Base-by-base conservation (phyloP, 1,140 invertebrate species). In the Planococcus citri region DNA sequence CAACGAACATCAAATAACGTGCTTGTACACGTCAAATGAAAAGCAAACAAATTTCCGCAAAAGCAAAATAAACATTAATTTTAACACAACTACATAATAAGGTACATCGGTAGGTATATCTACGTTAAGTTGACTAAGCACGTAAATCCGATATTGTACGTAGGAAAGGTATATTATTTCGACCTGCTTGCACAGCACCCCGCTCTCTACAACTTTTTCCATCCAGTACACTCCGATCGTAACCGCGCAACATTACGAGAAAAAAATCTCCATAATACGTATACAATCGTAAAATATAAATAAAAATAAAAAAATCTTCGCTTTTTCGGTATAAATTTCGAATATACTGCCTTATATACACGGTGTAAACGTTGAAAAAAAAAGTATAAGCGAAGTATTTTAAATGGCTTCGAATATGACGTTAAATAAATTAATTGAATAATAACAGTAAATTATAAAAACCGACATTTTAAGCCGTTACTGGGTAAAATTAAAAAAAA, bases 391-490 rank as follows among this genome's bases (percentile, higher is more conserved):
- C n/a, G n/a, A n/a, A 20, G 17, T 17, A 51, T 51, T 20, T 6
- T 51, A 51, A 51, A 51, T 51, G 12, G 41, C 29, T 33, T 51
- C 41, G 41, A 14, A 4, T 20, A 51, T n/a, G 12, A 20, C n/a
- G 6, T 14, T 51, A 51, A 51, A 51, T 51, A 51, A 51, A 51
- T 51, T 51, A 51, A 51, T 51, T 51, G 41, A 51, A 51, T 51
- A 14, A 51, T 51, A 51, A 51, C 41, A 51, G 41, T 51, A 51
- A 51, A 51, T 51, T 51, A 51, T 51, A 51, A 6, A 51, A 51
- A 51, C 6, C 41, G 41, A 51, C 41, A n/a, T 51, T 51, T 51
- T 51, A 51, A 51, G 41, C 41, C 41, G 41, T 51, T 51, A 51
- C 17, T n/a, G n/a, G 3, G 41, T 17, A 51, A 51, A 51, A 51